Percentiles rank a stretch among this genome's conserved stretches.
phyloP scores from a whole-genome alignment of 2,113 vertebrate species.

The Gallinago undulata region DNA sequence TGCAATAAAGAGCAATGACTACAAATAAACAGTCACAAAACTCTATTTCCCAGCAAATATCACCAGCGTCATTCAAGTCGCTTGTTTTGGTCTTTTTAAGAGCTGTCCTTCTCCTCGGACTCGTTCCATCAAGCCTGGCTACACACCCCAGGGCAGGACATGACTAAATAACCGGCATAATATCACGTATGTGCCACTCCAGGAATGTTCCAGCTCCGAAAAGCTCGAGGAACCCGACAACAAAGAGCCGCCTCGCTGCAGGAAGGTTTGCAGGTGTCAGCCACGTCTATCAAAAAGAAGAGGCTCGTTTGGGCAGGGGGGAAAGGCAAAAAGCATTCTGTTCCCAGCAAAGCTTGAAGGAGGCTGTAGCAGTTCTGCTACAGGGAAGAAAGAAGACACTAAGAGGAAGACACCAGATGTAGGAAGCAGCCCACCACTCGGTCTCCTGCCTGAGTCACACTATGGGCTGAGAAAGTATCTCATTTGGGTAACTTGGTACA shows the following conservation, averaged over 20 bases:
- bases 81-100: background rate
- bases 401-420: background rate
- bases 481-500: too few relatives aligned
- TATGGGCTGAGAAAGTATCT: background rate
- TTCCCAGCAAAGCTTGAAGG: background rate
- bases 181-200: background rate
- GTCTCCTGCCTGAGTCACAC: background rate
- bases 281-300: background rate
- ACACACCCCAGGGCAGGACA: background rate
- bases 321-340: background rate
- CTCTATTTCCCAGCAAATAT: slow-evolving; percentile 10
- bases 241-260: background rate
- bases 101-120: background rate
- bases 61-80: background rate
- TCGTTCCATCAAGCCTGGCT: background rate
- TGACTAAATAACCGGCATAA: background rate
- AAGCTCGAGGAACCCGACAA: background rate
- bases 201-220: background rate
- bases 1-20: background rate
- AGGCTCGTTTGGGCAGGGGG: accelerated
- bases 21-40: background rate
- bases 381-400: background rate
- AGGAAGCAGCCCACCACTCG: background rate
- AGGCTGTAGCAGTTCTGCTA: background rate
- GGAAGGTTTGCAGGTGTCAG: background rate